Conservation (phyloP, 2,113 vertebrate genomes). For the human region DNA sequence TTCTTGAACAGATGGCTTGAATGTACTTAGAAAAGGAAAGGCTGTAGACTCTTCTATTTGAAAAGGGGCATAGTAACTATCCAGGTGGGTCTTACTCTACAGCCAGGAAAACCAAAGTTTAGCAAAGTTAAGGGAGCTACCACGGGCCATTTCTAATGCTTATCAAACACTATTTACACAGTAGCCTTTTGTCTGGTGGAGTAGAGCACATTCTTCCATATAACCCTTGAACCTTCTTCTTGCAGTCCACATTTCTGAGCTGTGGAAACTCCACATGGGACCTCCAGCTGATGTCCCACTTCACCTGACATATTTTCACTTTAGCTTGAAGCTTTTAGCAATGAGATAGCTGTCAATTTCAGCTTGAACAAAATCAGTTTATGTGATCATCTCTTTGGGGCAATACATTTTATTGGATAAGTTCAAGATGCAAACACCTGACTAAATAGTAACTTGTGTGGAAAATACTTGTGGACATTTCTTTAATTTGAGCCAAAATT, state of each 20-base stretch:
- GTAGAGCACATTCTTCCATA: background rate
- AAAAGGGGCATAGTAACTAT: background rate
- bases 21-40: conserved; percentile 16
- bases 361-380: background rate
- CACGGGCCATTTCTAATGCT: background rate
- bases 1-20: conserved; percentile 31
- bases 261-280: background rate
- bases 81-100: background rate
- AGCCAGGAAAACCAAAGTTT: background rate
- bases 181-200: background rate
- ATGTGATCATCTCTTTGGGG: background rate
- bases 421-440: background rate
- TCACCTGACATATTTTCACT: background rate
- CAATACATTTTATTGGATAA: background rate
- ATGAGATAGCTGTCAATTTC: background rate
- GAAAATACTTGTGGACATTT: conserved; percentile 14
- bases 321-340: background rate
- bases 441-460: background rate
- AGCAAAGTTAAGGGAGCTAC: background rate
- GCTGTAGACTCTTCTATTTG: background rate
- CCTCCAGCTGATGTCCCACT: background rate
- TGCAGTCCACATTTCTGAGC: background rate
- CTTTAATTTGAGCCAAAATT: background rate
- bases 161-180: background rate
- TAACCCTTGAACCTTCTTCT: background rate